phyloP scores from a whole-genome alignment of 2,113 vertebrate species.

The Pluvialis apricaria region DNA sequence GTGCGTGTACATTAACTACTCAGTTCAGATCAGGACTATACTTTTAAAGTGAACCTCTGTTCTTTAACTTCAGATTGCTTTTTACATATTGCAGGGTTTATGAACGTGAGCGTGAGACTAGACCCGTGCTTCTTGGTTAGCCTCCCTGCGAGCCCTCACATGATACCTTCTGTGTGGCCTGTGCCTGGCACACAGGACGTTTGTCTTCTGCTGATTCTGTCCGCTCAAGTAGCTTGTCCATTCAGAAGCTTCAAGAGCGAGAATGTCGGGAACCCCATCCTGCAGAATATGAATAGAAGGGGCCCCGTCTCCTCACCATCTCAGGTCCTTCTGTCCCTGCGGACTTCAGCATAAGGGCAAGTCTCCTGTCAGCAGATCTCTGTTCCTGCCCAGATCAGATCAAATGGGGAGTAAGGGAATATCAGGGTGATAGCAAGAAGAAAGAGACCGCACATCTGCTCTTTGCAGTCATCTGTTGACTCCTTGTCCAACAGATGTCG shows the following conservation, averaged over 20 bases:
- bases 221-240: background rate
- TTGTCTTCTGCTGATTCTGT: background rate
- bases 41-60: background rate
- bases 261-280: background rate
- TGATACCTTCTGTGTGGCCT: background rate
- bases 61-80: background rate
- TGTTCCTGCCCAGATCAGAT: background rate
- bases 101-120: no score
- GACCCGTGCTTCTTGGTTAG: rapidly evolving
- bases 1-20: background rate
- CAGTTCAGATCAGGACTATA: background rate
- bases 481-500: background rate
- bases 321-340: background rate
- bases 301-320: background rate
- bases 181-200: background rate
- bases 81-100: background rate
- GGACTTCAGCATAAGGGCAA: background rate
- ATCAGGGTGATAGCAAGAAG: background rate
- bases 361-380: background rate
- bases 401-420: background rate
- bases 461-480: background rate
- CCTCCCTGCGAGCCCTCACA: background rate
- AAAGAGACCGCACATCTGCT: background rate
- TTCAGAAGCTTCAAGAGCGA: background rate
- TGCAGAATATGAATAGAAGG: background rate